Evolutionary conservation across 2,113 vertebrate genomes (phyloP), one percentile per base, ranked within the genome.

Genomic region (Chaetops frenatus): DNA sequence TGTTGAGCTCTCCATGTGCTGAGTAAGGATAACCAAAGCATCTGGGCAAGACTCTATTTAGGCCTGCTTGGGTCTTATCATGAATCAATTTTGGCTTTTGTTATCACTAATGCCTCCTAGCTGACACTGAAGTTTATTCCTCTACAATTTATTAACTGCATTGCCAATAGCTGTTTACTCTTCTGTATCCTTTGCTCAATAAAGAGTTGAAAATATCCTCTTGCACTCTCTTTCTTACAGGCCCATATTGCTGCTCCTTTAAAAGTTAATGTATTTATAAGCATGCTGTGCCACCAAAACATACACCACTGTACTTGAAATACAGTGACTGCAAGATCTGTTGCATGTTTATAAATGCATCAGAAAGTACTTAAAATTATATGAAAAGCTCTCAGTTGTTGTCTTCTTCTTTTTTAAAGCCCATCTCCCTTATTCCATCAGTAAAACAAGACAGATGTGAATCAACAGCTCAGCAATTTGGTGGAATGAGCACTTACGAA

Each of bases 401-500:
- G 31, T 82, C 61, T 57, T 81, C 29, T 62, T 78, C 58, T 65
- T 64, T 86, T 90, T 84, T 70, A 84, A 91, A 89, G 44, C 16
- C 42, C 36, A 15, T 54, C 18, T 91, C 21, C 56, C 38, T 42
- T 67, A 25, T 81, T 94, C 54, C 44, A 71, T 84, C 65, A 72
- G 53, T 70, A 81, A 94, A 90, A 60, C 54, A 60, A 88, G 93
- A 80, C 93, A 95, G 78, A 96, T 95, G 96, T 95, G 93, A 81
- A 88, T 95, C 79, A 86, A 90, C n/a, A 94, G 91, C 90, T 92
- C 44, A 86, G 67, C 31, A 61, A 31, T 85, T 88, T 67, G 61
- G n/a, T 64, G 35, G 61, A 76, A 77, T 56, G 53, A 62, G 50
- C 51, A 86, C 38, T 84, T 81, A 90, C 27, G 67, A 92, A 74